These are phyloP conservation scores for Callimorpha dominula DNA, from an alignment of 2,888 invertebrate species.

Conservation along the genomic window DNA sequence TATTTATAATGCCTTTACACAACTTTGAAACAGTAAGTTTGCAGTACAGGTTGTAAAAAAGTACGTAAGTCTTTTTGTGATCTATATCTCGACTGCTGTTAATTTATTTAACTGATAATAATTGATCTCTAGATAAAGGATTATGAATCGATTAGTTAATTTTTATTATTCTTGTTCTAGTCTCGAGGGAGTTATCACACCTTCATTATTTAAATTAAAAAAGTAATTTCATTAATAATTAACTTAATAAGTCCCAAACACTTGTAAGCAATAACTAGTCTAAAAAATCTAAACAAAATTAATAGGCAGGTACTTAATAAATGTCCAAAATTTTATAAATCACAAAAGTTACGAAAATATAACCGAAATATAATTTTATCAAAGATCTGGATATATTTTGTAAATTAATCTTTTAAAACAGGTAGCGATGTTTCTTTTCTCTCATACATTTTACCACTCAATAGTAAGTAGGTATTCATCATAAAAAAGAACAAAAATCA, in stretches of 20 bases:
- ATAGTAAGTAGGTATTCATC: not conserved
- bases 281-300: too few relatives aligned
- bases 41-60: not conserved
- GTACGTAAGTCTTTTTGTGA: not conserved
- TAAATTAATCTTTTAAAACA: too few relatives aligned
- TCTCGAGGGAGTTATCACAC: not conserved
- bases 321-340: not conserved
- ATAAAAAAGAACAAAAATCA: conserved; percentile 11
- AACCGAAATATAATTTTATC: too few relatives aligned
- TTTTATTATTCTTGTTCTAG: not conserved
- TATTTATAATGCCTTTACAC: not conserved
- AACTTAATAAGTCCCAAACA: not conserved
- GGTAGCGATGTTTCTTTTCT: too few relatives aligned
- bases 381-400: too few relatives aligned
- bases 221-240: not conserved
- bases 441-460: too few relatives aligned
- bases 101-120: not conserved
- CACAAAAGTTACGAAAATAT: too few relatives aligned
- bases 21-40: not conserved
- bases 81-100: not conserved
- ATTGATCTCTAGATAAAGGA: not conserved
- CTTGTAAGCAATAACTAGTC: not conserved
- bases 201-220: not conserved
- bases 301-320: too few relatives aligned
- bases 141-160: conserved; percentile 1